Conservation (phyloP, 2,797 vertebrate genomes). For the Nannoperca australis region DNA sequence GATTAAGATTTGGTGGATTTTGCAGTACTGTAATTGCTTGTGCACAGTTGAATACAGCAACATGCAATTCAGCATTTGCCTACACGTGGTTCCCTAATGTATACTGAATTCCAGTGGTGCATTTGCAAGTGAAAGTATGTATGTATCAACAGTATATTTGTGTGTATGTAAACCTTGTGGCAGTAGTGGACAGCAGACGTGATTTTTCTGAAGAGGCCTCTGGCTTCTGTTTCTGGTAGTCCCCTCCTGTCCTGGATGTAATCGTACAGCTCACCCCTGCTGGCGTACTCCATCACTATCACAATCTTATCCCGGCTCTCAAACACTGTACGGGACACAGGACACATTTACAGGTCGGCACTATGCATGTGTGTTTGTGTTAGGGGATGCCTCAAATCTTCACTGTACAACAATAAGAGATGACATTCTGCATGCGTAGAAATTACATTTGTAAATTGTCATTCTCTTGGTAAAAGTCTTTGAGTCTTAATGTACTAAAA, state of each 20-base stretch:
- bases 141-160: background rate
- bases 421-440: background rate
- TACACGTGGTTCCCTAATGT: slow-evolving; percentile 23
- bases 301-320: slow-evolving; percentile 89
- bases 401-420: background rate
- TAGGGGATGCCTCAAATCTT: background rate
- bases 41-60: slow-evolving; percentile 33
- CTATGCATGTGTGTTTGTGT: background rate
- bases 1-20: slow-evolving; percentile 78
- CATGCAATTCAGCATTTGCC: slow-evolving; percentile 52
- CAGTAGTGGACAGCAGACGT: slow-evolving; percentile 88
- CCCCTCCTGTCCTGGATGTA: slow-evolving; percentile 85
- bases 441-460: background rate
- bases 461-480: background rate
- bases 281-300: slow-evolving; percentile 90
- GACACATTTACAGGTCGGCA: background rate
- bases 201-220: slow-evolving; percentile 87
- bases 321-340: slow-evolving; percentile 81
- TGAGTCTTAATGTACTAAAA: background rate
- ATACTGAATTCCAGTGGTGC: slow-evolving; percentile 17
- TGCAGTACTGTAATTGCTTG: slow-evolving; percentile 59
- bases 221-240: slow-evolving; percentile 85
- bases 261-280: slow-evolving; percentile 88
- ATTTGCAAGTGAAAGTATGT: slow-evolving; percentile 1
- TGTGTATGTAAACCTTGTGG: slow-evolving; percentile 82